These are phyloP conservation scores for Chrysomallon squamiferum DNA, from an alignment of 1,140 invertebrate genomes.

Conservation along the genomic window DNA sequence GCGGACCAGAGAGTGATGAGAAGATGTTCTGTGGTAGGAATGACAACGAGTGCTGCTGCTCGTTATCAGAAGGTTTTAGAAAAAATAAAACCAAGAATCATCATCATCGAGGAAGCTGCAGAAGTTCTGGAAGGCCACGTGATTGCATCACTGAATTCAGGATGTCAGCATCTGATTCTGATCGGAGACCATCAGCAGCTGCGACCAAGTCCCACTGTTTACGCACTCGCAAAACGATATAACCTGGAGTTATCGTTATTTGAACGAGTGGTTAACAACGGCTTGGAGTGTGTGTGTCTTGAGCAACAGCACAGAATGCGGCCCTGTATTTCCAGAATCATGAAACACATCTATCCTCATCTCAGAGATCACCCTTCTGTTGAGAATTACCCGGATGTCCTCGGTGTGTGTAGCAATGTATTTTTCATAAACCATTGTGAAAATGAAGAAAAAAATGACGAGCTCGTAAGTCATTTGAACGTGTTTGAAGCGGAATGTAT, in stretches of 20 bases:
- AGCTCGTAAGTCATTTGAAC: slow-evolving; percentile 56
- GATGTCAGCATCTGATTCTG: slow-evolving; percentile 77
- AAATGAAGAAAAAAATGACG: slow-evolving; percentile 44
- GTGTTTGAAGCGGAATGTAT: slow-evolving; percentile 52
- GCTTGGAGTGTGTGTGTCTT: slow-evolving; percentile 52
- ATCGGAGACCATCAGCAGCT: slow-evolving; percentile 64
- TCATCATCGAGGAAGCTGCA: slow-evolving; percentile 61
- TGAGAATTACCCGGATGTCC: slow-evolving; percentile 40
- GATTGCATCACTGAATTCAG: slow-evolving; percentile 65
- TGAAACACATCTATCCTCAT: slow-evolving; percentile 56
- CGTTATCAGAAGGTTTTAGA: slow-evolving; percentile 26
- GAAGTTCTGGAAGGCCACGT: slow-evolving; percentile 60
- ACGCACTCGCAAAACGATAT: slow-evolving; percentile 55
- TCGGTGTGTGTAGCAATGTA: slow-evolving; percentile 58
- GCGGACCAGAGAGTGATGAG: slow-evolving; percentile 20
- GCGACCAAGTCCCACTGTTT: slow-evolving; percentile 61
- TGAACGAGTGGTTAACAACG: slow-evolving; percentile 60
- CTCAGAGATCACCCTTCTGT: slow-evolving; percentile 55
- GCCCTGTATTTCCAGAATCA: slow-evolving; percentile 58
- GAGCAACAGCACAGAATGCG: slow-evolving; percentile 64
- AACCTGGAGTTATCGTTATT: slow-evolving; percentile 63
- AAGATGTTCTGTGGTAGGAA: slow-evolving; percentile 26
- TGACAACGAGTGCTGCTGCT: slow-evolving; percentile 58
- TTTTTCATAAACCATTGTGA: slow-evolving; percentile 60
- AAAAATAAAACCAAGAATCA: slow-evolving; percentile 42